Percentiles rank a stretch among this genome's conserved stretches.
Evolutionary conservation across 1,140 invertebrate genomes (phyloP).

Genomic region (Drosophila pseudoobscura): DNA sequence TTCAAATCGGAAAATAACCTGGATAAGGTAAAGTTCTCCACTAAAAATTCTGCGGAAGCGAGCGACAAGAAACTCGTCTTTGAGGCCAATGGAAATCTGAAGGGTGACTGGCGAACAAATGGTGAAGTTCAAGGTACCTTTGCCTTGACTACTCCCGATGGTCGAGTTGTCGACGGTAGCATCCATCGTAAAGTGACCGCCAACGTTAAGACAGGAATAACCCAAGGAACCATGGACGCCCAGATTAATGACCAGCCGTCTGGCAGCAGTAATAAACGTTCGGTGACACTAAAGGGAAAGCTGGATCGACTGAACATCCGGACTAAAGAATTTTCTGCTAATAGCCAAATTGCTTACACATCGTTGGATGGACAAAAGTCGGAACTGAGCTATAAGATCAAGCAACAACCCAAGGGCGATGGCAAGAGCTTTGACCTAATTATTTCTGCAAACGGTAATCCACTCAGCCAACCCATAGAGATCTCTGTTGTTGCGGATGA

Average conservation of each 20-base stretch:
- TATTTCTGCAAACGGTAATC: conserved; percentile 73
- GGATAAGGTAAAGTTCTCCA: conserved; percentile 85
- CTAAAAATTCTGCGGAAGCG: conserved; percentile 85
- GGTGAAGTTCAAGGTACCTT: conserved; percentile 83
- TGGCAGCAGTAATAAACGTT: conserved; percentile 82
- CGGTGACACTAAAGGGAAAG: conserved; percentile 79
- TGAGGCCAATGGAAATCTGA: conserved; percentile 84
- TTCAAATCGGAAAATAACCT: conserved; percentile 85
- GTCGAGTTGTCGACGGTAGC: conserved; percentile 70
- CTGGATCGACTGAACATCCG: conserved; percentile 84
- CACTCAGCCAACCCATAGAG: conserved; percentile 80
- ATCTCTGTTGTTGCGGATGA: conserved; percentile 55
- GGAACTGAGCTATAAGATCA: conserved; percentile 50
- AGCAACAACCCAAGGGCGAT: conserved; percentile 68
- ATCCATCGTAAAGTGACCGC: conserved; percentile 73
- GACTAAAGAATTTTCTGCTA: conserved; percentile 79
- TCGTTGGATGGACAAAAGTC: conserved; percentile 77
- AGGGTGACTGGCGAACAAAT: conserved; percentile 84
- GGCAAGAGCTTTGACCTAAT: conserved; percentile 56
- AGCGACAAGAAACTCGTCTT: conserved; percentile 84
- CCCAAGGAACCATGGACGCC: conserved; percentile 66
- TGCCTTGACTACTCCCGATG: conserved; percentile 62
- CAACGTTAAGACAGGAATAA: conserved; percentile 63
- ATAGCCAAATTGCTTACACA: conserved; percentile 75
- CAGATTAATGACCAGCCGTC: conserved; percentile 74